Evolutionary conservation across 2,113 vertebrate genomes (phyloP).

Genomic region (Gadus macrocephalus): DNA sequence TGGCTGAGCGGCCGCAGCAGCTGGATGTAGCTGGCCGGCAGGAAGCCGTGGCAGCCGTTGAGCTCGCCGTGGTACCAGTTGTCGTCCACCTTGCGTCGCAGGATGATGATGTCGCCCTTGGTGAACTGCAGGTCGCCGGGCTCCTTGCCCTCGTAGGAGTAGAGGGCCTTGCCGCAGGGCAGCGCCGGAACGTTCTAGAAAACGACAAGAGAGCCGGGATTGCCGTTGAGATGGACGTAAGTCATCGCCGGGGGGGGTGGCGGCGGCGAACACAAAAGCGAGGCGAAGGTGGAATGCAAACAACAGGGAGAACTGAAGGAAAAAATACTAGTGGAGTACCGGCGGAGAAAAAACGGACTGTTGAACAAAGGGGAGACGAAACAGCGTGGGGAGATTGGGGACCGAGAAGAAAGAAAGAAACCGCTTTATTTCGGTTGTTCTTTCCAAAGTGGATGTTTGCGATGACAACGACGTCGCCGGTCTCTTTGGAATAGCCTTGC

Average conservation of each 20-base stretch:
- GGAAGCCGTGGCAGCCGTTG: constrained; percentile 88
- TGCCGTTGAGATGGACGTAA: no score
- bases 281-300: no score
- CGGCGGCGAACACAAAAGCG: no score
- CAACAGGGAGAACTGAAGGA: no score
- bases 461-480: constrained; percentile 1
- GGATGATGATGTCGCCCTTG: constrained; percentile 94
- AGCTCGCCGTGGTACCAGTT: constrained; percentile 97
- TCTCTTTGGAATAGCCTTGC: neutral
- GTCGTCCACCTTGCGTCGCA: constrained; percentile 90
- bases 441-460: constrained; percentile 23
- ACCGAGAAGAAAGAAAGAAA: neutral
- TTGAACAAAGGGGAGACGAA: constrained; percentile 32
- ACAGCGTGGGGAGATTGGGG: constrained; percentile 21
- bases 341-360: constrained; percentile 2
- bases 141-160: constrained; percentile 93
- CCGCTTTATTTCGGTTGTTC: constrained; percentile 15
- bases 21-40: constrained; percentile 95
- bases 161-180: constrained; percentile 92
- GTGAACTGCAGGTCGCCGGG: constrained; percentile 92
- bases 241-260: no score
- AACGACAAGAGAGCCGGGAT: neutral
- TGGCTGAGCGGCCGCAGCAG: constrained; percentile 87
- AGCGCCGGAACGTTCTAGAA: constrained; percentile 85
- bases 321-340: neutral